Percentiles rank a stretch among this genome's conserved stretches.
These are phyloP conservation scores for Notothenia coriiceps DNA, from an alignment of 2,113 vertebrate species.

Conservation along the genomic window DNA sequence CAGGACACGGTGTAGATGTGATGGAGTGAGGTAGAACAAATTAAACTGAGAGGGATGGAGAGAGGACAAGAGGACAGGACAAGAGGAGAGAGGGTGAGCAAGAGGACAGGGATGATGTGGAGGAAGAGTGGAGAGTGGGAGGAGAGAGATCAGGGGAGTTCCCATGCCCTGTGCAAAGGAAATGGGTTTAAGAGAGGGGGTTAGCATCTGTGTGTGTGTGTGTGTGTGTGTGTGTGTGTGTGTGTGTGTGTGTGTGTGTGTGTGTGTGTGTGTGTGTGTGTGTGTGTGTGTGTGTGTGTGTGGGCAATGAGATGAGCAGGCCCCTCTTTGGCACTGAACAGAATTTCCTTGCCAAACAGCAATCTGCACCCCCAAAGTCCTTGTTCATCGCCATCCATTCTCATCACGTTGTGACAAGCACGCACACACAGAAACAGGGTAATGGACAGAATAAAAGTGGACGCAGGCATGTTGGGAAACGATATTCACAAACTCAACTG, in stretches of 20 bases:
- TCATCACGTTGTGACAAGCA: slow-evolving; percentile 46
- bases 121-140: slow-evolving; percentile 73
- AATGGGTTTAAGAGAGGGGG: slow-evolving; percentile 81
- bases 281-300: slow-evolving; percentile 35
- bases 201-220: slow-evolving; percentile 55
- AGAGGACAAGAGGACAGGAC: slow-evolving; percentile 49
- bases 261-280: slow-evolving; percentile 16
- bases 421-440: background rate
- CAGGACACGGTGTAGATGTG: slow-evolving; percentile 62
- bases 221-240: too few species aligned
- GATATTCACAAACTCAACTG: background rate
- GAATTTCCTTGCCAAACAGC: slow-evolving; percentile 71
- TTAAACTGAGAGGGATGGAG: slow-evolving; percentile 34
- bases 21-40: slow-evolving; percentile 55
- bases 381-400: slow-evolving; percentile 57
- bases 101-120: slow-evolving; percentile 78
- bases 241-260: too few species aligned
- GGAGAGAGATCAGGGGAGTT: slow-evolving; percentile 82
- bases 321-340: slow-evolving; percentile 74
- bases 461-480: slow-evolving; percentile 13
- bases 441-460: background rate
- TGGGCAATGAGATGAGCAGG: slow-evolving; percentile 82
- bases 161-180: slow-evolving; percentile 87
- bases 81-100: slow-evolving; percentile 68
- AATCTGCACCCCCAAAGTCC: slow-evolving; percentile 52